Percentiles rank a stretch among this genome's conserved stretches.
phyloP scores from a whole-genome alignment of 2,113 vertebrate species.

The Ardeotis arabs region DNA sequence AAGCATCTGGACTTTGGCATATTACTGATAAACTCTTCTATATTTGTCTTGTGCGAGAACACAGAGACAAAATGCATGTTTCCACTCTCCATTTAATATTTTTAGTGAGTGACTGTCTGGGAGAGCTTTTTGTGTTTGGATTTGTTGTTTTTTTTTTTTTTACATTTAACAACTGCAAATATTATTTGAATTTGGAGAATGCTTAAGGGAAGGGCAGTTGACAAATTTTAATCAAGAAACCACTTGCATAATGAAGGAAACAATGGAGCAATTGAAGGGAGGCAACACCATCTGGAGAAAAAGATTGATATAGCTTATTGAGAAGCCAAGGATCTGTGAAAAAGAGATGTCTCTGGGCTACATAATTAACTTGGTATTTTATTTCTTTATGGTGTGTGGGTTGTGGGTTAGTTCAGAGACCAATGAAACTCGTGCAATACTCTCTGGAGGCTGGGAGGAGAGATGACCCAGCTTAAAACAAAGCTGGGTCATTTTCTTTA shows the following conservation, averaged over 20 bases:
- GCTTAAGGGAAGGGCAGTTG: slow-evolving; percentile 8
- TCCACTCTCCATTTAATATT: neutral
- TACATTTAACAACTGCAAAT: neutral
- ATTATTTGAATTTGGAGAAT: neutral
- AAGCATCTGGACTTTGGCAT: neutral
- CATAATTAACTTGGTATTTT: slow-evolving; percentile 5
- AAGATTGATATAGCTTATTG: slow-evolving; percentile 17
- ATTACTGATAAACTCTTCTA: neutral
- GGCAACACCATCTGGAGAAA: slow-evolving; percentile 37
- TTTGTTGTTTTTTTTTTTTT: neutral
- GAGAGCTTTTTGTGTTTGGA: fast-evolving
- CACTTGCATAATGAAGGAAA: neutral
- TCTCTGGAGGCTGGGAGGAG: neutral
- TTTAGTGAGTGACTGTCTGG: neutral
- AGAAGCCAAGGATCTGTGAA: slow-evolving; percentile 8
- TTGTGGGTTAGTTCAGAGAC: neutral
- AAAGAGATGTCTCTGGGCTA: neutral
- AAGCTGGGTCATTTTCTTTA: neutral
- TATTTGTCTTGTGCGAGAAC: neutral
- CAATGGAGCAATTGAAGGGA: slow-evolving; percentile 39
- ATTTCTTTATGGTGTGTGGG: neutral
- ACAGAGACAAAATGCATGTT: neutral
- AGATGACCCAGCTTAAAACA: neutral
- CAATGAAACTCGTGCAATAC: neutral
- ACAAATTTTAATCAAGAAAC: slow-evolving; percentile 40